Evolutionary conservation across 2,797 vertebrate species (phyloP).

Genomic region (Florisuga fusca): DNA sequence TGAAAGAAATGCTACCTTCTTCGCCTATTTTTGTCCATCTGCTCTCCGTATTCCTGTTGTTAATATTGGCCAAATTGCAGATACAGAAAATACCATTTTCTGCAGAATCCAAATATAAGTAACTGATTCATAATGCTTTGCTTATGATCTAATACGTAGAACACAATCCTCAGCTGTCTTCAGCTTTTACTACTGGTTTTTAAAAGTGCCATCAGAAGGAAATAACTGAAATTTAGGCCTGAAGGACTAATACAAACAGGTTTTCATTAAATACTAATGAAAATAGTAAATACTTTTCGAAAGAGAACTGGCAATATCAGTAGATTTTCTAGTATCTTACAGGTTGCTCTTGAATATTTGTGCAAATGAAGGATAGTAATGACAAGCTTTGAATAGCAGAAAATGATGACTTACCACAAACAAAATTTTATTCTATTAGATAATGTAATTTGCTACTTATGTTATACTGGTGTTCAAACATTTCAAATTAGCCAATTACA

Average conservation of each 20-base stretch:
- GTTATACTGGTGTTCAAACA: neutral
- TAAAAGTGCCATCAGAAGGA: neutral
- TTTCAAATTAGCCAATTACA: neutral
- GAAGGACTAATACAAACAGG: neutral
- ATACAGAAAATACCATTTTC: neutral
- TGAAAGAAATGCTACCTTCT: neutral
- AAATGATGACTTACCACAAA: neutral
- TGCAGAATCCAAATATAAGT: neutral
- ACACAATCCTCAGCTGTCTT: neutral
- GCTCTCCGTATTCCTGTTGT: neutral
- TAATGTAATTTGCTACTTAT: neutral
- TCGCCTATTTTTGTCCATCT: neutral
- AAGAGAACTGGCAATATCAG: neutral
- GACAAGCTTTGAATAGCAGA: neutral
- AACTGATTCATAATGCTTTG: neutral
- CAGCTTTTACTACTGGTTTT: neutral
- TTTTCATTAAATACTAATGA: neutral
- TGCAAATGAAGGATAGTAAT: neutral
- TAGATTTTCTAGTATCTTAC: neutral
- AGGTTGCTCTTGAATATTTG: neutral
- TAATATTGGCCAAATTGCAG: neutral
- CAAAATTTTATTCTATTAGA: neutral
- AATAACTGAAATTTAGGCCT: neutral
- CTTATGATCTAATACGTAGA: neutral
- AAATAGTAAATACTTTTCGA: neutral